phyloP scores from a whole-genome alignment of 2,888 invertebrate species.

The Polydrusus pterygomalis region DNA sequence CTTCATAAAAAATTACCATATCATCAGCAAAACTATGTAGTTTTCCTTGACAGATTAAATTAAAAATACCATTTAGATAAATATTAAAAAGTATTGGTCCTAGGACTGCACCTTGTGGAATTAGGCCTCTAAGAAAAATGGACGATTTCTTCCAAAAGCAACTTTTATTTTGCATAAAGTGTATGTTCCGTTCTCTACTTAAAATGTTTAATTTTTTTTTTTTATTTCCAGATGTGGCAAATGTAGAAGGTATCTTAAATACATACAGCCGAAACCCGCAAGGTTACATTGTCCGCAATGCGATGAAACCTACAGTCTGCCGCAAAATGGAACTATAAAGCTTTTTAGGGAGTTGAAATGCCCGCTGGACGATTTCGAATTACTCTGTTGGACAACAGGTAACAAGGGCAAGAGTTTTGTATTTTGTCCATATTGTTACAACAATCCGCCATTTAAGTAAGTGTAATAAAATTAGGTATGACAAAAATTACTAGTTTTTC shows the following conservation, averaged over 20 bases:
- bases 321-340: slow-evolving; percentile 93
- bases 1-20: too few relatives aligned
- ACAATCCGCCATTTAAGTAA: slow-evolving; percentile 95
- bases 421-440: slow-evolving; percentile 98
- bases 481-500: not conserved
- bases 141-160: too few relatives aligned
- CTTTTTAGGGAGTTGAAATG: slow-evolving; percentile 97
- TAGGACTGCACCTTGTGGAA: too few relatives aligned
- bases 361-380: slow-evolving; percentile 97
- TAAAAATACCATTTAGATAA: too few relatives aligned
- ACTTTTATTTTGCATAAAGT: too few relatives aligned
- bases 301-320: slow-evolving; percentile 96
- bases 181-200: too few relatives aligned
- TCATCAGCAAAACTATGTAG: too few relatives aligned
- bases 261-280: slow-evolving; percentile 94
- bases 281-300: slow-evolving; percentile 96
- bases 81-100: too few relatives aligned
- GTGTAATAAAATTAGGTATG: slow-evolving; percentile 40
- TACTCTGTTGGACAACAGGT: slow-evolving; percentile 96
- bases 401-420: slow-evolving; percentile 95
- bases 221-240: slow-evolving; percentile 83
- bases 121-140: too few relatives aligned
- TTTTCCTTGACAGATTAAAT: too few relatives aligned
- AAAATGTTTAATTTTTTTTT: too few relatives aligned
- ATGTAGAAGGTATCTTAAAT: slow-evolving; percentile 97